Conservation (phyloP, 2,888 invertebrate genomes). For the Microctonus aethiopoides region DNA sequence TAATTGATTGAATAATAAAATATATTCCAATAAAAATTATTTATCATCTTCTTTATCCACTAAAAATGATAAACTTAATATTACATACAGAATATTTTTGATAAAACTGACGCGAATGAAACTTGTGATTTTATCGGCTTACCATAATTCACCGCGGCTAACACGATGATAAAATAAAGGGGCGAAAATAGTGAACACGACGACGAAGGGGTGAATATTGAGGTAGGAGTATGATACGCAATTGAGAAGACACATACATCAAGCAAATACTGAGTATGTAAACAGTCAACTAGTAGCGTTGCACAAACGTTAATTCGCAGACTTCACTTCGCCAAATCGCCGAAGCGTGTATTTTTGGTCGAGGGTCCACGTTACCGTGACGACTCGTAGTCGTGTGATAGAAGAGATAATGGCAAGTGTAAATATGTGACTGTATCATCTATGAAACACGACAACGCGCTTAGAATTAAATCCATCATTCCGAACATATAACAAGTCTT, state of each 20-base stretch:
- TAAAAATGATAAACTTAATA: no score
- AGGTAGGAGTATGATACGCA: not conserved
- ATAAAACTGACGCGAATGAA: conserved; percentile 4
- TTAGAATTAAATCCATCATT: not conserved
- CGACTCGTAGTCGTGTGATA: conserved; percentile 21
- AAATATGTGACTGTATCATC: conserved; percentile 46
- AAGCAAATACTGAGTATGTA: conserved; percentile 39
- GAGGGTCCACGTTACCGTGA: conserved; percentile 30
- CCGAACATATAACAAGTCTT: no score
- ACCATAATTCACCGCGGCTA: conserved; percentile 18
- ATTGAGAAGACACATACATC: conserved; percentile 23
- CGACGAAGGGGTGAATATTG: conserved; percentile 14
- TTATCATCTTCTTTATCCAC: no score
- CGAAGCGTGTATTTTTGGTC: conserved; percentile 51
- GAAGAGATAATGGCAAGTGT: conserved; percentile 49
- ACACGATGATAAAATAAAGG: conserved; percentile 10
- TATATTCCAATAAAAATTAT: no score
- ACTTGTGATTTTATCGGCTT: conserved; percentile 15
- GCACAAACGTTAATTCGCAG: conserved; percentile 54
- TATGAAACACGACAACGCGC: conserved; percentile 16
- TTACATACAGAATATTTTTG: no score
- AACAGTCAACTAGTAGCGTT: conserved; percentile 36
- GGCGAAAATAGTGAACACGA: not conserved
- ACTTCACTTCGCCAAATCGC: conserved; percentile 56
- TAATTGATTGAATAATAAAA: no score